These are phyloP conservation scores for Emmelina monodactyla DNA, from an alignment of 2,888 invertebrate genomes.

Conservation along the genomic window DNA sequence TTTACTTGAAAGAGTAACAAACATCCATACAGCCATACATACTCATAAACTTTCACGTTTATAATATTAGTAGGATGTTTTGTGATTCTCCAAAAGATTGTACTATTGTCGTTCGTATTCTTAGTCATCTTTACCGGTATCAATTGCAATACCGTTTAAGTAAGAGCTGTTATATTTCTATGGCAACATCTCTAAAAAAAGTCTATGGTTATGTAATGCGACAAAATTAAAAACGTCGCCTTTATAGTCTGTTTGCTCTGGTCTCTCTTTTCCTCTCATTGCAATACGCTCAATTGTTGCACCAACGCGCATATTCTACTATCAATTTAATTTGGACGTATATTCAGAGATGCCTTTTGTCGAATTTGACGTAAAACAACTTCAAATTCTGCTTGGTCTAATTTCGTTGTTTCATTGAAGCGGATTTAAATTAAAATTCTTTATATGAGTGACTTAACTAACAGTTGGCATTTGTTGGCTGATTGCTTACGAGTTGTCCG, in stretches of 20 bases:
- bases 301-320: neutral
- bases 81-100: no score
- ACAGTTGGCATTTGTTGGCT: slow-evolving; percentile 31
- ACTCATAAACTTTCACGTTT: no score
- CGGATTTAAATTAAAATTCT: slow-evolving; percentile 33
- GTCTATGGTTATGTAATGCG: slow-evolving; percentile 25
- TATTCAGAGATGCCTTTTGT: slow-evolving; percentile 43
- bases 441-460: slow-evolving; percentile 50
- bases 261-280: slow-evolving; percentile 25
- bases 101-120: no score
- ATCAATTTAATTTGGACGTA: slow-evolving; percentile 14
- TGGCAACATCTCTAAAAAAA: no score
- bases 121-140: no score
- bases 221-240: slow-evolving; percentile 13
- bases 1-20: no score
- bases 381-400: slow-evolving; percentile 35
- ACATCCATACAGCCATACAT: no score
- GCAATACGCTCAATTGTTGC: neutral
- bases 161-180: no score
- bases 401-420: slow-evolving; percentile 38
- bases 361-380: slow-evolving; percentile 54
- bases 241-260: slow-evolving; percentile 14
- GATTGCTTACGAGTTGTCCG: slow-evolving; percentile 25
- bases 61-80: no score
- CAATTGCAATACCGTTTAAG: no score